Base-by-base conservation (phyloP, 2,797 vertebrate genomes). In the Cottoperca gobio region DNA sequence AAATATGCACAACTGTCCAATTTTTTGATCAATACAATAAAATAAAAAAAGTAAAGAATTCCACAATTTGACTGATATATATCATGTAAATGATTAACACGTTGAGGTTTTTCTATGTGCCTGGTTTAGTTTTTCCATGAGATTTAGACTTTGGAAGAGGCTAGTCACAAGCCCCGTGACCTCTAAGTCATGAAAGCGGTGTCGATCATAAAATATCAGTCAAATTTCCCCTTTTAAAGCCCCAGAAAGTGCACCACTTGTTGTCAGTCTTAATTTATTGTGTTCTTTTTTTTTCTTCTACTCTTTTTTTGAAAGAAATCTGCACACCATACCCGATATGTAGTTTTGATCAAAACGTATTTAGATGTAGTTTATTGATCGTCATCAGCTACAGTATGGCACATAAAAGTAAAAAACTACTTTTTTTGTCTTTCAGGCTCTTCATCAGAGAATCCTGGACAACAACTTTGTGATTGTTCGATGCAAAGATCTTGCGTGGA, bases 381-480 rank as follows among this genome's bases (percentile, higher is more conserved):
- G 26, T 49, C 2, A 49, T 45, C 33, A 37, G 37, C 28, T 72
- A 14, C 4, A 13, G 13, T 35, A 10, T 48, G n/a, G 31, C 9
- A 72, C 21, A 70, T 35, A 1, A 24, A 37, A 28, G 3, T 40
- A 1, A 33, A n/a, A 45, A 14, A 11, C 2, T 26, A 12, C 0
- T 14, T 54, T 14, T 54, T 50, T 37, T 52, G 33, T 24, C 19
- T 87, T 83, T 35, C 76, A 98, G 98, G 95, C 96, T 57, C 93
- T 99, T 88, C 97, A 98, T 70, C 93, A 96, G 68, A 95, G 86
- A 83, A 99, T 99, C 76, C 89, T 98, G 46, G 94, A 94, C 42
- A 93, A 96, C 89, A 93, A 89, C 12, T 97, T 98, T 86, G 79
- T 95, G 40, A 96, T 99, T 4, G 90, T 99, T 57, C 92, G 93